These are phyloP conservation scores for Pseudanteris insignis DNA, from an alignment of 2,888 invertebrate genomes.

Conservation along the genomic window DNA sequence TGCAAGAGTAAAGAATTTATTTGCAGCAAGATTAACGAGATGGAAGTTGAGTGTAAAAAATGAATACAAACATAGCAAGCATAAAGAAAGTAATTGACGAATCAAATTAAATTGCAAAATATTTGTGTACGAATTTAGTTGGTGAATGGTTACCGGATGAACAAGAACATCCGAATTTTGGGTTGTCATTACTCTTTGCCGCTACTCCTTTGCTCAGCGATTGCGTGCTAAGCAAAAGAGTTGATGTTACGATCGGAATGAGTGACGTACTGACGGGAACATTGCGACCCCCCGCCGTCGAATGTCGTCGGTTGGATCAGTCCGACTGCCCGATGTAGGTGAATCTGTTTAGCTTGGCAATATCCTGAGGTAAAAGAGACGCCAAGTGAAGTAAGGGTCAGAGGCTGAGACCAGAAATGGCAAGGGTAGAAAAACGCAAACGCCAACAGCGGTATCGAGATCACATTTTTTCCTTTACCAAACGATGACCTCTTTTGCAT, in stretches of 20 bases:
- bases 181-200: constrained; percentile 47
- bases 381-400: constrained; percentile 24
- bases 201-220: constrained; percentile 40
- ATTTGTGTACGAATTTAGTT: constrained; percentile 37
- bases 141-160: constrained; percentile 40
- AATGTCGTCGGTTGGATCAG: constrained; percentile 59
- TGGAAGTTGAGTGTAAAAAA: neutral
- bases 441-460: constrained; percentile 30
- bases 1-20: no score
- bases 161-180: constrained; percentile 51
- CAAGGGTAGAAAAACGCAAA: constrained; percentile 30
- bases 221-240: constrained; percentile 47
- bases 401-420: constrained; percentile 26
- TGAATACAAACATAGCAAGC: no score
- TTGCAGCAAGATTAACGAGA: no score
- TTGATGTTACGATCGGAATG: constrained; percentile 59
- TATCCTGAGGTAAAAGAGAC: constrained; percentile 34
- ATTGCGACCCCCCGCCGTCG: constrained; percentile 61
- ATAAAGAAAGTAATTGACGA: constrained; percentile 1
- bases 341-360: constrained; percentile 48
- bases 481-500: constrained; percentile 18
- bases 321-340: constrained; percentile 60
- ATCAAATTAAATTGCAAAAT: constrained; percentile 26
- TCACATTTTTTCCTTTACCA: constrained; percentile 20
- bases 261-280: constrained; percentile 63